Evolutionary conservation across 2,888 invertebrate genomes (phyloP).

Genomic region (Sinopyrophorus schimmeli): DNA sequence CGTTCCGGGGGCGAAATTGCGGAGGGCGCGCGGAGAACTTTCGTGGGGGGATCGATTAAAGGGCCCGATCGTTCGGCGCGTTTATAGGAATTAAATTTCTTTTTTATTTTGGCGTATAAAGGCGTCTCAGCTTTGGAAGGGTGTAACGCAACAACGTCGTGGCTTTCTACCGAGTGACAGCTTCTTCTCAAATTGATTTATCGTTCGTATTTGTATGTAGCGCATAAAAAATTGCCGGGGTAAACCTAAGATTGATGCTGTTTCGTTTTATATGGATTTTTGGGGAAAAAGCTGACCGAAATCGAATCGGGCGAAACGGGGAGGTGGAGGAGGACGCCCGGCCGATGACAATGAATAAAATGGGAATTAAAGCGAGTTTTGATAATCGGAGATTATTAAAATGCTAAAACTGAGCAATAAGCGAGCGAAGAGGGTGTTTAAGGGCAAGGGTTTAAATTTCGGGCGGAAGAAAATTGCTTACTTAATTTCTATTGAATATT

Average conservation of each 20-base stretch:
- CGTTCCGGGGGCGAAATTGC: too few species aligned
- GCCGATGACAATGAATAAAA: constrained; percentile 51
- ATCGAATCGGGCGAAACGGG: constrained; percentile 18
- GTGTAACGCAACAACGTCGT: constrained; percentile 35
- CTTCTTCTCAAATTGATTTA: constrained; percentile 54
- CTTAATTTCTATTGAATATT: too few species aligned
- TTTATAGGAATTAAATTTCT: constrained; percentile 20
- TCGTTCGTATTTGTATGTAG: constrained; percentile 54
- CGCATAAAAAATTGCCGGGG: constrained; percentile 49
- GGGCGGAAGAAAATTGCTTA: too few species aligned
- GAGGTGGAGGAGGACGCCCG: constrained; percentile 41
- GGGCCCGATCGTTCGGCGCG: too few species aligned
- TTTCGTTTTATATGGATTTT: constrained; percentile 42
- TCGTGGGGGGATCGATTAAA: too few species aligned
- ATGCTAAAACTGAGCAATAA: constrained; percentile 28
- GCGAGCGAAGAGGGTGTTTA: constrained; percentile 17
- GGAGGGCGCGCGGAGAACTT: too few species aligned
- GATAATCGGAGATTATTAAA: constrained; percentile 44
- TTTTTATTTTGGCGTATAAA: constrained; percentile 24
- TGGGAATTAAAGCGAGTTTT: constrained; percentile 49
- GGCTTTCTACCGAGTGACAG: constrained; percentile 49
- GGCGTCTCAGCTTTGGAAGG: constrained; percentile 31
- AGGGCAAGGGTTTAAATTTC: constrained; percentile 22
- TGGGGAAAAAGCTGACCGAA: constrained; percentile 16
- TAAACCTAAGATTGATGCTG: constrained; percentile 52